Conservation (phyloP, 2,797 vertebrate genomes). For the Galagoides demidoff region DNA sequence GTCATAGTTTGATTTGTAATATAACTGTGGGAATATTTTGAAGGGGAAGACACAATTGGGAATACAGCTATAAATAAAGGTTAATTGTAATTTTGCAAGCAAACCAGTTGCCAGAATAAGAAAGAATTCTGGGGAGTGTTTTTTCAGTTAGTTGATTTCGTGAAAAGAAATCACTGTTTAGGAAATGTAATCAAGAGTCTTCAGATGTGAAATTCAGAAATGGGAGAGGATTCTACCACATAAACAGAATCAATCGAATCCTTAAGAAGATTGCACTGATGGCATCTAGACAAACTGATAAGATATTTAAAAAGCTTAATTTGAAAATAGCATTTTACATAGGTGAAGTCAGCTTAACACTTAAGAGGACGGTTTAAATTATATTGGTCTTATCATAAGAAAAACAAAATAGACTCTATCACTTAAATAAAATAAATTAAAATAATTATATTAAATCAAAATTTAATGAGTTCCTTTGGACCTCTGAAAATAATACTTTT, state of each 20-base stretch:
- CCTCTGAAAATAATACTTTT: not conserved
- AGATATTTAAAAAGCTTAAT: conserved; percentile 1
- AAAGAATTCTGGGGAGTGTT: conserved; percentile 39
- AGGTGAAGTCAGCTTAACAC: not conserved
- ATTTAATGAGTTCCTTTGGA: conserved; percentile 21
- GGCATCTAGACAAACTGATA: not conserved
- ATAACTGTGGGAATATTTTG: conserved; percentile 16
- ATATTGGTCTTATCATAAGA: not conserved
- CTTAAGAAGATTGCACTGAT: conserved; percentile 28
- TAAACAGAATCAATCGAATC: conserved; percentile 18
- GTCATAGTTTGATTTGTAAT: not conserved
- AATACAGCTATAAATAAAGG: conserved; percentile 50
- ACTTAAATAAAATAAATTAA: conserved; percentile 36
- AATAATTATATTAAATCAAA: conserved; percentile 3
- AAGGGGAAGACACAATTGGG: not conserved
- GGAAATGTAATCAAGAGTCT: conserved; percentile 53
- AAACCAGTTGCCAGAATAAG: not conserved
- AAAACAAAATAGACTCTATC: not conserved
- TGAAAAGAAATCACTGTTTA: conserved; percentile 26
- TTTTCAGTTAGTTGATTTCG: conserved; percentile 51
- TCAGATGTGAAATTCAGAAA: conserved; percentile 62
- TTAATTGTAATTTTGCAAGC: conserved; percentile 47
- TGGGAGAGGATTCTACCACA: not conserved
- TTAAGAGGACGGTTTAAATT: not conserved
- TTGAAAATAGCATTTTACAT: not conserved